Evolutionary conservation across 2,113 vertebrate genomes (phyloP), one percentile per base, ranked within the genome.

Genomic region (Upupa epops): DNA sequence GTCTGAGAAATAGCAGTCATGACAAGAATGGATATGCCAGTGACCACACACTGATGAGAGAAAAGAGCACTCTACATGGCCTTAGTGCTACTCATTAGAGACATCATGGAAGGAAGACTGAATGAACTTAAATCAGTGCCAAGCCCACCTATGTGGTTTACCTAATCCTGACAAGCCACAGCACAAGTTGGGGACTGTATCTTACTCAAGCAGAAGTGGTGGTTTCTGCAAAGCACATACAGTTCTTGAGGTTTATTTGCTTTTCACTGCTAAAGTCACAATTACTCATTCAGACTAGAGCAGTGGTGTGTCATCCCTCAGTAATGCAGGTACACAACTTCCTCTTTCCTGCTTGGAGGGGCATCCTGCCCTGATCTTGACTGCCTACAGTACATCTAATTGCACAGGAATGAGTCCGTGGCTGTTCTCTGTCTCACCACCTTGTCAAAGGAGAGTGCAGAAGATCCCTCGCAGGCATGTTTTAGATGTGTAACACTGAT

Each of bases 201-300:
- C 74, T 92, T 86, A 61, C 71, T 83, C 94, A 96, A 58, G 60
- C 85, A 91, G 92, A 95, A 96, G 49, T 65, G 77, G 80, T 55
- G 17, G 51, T 13, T 92, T 46, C 70, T 77, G 28, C 5, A 64
- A 61, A 45, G 18, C 19, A 36, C 5, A 32, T 34, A 1, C 34
- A 10, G 77, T 83, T 86, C 58, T 82, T 61, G 8, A 20, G 45
- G 4, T 4, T 95, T 68, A 58, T 84, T 90, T 77, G 63, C 45
- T 76, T 66, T 89, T 69, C 32, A 17, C 20, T 20, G 26, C 78
- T 46, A 34, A 54, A 87, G 84, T 76, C 72, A 78, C 34, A 48
- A 6, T 94, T 75, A 89, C 34, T 92, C 63, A 84, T 72, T 51
- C 70, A 60, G 28, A 77, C 15, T 13, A 49, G 4, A 81, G 54